Percentiles rank a stretch among this genome's conserved stretches.
phyloP scores from a whole-genome alignment of 2,797 vertebrate genomes.

The Diglossa cyanea region DNA sequence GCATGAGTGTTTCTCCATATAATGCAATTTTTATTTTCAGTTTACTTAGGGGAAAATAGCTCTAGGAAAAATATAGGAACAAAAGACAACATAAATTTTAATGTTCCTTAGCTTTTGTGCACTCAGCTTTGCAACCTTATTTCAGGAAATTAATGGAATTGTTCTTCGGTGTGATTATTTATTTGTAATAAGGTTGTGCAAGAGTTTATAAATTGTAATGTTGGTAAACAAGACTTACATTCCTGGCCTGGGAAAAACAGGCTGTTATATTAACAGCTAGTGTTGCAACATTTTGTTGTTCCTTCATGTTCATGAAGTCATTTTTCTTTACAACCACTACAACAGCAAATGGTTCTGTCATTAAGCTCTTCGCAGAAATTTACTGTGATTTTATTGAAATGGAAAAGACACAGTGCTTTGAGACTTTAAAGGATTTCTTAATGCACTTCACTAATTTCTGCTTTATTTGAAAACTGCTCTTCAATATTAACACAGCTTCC shows the following conservation, averaged over 20 bases:
- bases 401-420: background rate
- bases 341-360: constrained; percentile 39
- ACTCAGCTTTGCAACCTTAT: background rate
- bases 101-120: background rate
- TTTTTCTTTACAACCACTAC: constrained; percentile 41
- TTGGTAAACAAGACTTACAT: constrained; percentile 12
- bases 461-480: constrained; percentile 2
- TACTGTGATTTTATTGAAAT: constrained; percentile 29
- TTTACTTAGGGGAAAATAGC: background rate
- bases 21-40: background rate
- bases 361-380: constrained; percentile 29
- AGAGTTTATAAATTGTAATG: constrained; percentile 13
- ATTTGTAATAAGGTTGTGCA: background rate
- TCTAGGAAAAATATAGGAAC: background rate
- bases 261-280: background rate
- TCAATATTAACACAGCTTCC: background rate
- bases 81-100: background rate
- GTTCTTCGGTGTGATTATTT: background rate
- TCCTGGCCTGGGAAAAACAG: background rate
- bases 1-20: background rate
- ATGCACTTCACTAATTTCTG: constrained; percentile 23
- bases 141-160: constrained; percentile 33
- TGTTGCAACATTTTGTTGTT: background rate
- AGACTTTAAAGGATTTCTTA: constrained; percentile 29
- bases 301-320: background rate